Evolutionary conservation across 2,888 invertebrate genomes (phyloP).

Genomic region (Coelogynopora nodosa): DNA sequence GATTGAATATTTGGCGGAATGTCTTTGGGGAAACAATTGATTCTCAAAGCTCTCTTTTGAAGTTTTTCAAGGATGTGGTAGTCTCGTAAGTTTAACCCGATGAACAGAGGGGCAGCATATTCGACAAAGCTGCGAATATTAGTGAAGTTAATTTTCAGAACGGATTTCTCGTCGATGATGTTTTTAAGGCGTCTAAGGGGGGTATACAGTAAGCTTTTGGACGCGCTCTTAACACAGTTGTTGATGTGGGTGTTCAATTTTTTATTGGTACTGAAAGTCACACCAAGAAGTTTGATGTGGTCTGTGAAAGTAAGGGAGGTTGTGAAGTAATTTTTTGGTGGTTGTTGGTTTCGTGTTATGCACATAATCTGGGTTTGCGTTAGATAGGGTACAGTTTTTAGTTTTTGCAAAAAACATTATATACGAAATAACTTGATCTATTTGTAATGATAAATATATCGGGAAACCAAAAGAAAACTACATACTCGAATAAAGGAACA

Average conservation of each 20-base stretch:
- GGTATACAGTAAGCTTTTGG: not conserved
- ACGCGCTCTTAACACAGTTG: not conserved
- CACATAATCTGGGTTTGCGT: no score
- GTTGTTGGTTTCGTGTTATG: no score
- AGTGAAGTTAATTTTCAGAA: not conserved
- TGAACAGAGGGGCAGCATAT: constrained; percentile 6
- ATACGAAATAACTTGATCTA: no score
- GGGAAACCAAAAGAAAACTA: no score
- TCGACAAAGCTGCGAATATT: not conserved
- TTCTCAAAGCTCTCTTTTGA: not conserved
- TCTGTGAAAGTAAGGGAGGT: no score
- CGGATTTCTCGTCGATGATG: not conserved
- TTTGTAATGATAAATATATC: no score
- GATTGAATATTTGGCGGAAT: no score
- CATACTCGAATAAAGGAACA: no score
- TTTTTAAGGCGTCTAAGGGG: not conserved
- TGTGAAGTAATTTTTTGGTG: no score
- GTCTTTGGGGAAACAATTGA: not conserved
- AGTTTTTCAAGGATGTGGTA: not conserved
- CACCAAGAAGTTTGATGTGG: no score
- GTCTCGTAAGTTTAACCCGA: not conserved
- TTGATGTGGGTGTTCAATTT: not conserved
- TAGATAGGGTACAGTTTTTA: no score
- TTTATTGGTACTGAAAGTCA: not conserved
- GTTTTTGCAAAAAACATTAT: no score